Percentiles rank a stretch among this genome's conserved stretches.
Conservation (phyloP, 2,797 vertebrate species). For the Pipistrellus nathusii region DNA sequence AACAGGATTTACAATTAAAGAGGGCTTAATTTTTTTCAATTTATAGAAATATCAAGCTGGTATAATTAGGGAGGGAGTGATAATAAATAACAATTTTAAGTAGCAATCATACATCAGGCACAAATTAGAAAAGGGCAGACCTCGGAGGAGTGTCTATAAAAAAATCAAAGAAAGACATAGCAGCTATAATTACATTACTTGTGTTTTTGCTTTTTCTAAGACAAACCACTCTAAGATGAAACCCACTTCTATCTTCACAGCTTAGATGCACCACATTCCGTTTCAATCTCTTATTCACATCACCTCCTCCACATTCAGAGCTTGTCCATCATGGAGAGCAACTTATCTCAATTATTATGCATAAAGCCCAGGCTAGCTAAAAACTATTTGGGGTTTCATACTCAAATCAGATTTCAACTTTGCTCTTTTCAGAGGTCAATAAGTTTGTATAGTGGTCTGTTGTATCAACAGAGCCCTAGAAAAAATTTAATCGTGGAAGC, state of each 20-base stretch:
- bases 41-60: constrained; percentile 50
- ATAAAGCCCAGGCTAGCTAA: constrained; percentile 41
- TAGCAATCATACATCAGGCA: not conserved
- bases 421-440: constrained; percentile 78
- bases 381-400: constrained; percentile 71
- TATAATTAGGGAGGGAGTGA: constrained; percentile 34
- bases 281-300: not conserved
- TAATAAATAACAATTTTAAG: constrained; percentile 6
- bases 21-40: not conserved
- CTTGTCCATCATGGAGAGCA: not conserved
- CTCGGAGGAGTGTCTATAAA: not conserved
- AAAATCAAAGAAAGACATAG: constrained; percentile 22
- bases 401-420: constrained; percentile 69
- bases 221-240: not conserved
- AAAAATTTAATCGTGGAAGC: constrained; percentile 78
- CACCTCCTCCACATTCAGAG: not conserved
- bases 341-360: constrained; percentile 24
- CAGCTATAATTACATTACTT: not conserved
- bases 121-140: not conserved
- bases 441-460: constrained; percentile 71
- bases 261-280: not conserved
- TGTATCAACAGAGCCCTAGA: constrained; percentile 75
- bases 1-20: constrained; percentile 5
- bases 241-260: not conserved
- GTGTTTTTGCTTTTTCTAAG: not conserved